phyloP scores from a whole-genome alignment of 1,140 invertebrate genomes.

The Andricus grossulariae region DNA sequence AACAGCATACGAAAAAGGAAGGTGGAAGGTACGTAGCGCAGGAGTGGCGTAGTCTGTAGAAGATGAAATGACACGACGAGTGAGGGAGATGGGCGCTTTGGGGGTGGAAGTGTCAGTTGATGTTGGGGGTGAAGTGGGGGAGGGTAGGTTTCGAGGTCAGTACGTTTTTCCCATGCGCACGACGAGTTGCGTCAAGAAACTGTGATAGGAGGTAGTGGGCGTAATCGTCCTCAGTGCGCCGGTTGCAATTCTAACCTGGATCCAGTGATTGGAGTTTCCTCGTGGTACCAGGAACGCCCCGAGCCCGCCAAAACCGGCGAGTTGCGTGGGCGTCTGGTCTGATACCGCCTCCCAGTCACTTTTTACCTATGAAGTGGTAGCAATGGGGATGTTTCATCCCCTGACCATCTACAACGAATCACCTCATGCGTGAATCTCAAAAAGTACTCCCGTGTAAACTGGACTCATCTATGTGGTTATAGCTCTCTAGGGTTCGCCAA shows the following conservation, averaged over 20 bases:
- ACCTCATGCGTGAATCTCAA: constrained; percentile 20
- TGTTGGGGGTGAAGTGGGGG: constrained; percentile 45
- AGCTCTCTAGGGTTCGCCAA: not conserved
- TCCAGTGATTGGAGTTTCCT: constrained; percentile 71
- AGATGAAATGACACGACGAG: constrained; percentile 36
- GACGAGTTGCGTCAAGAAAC: constrained; percentile 65
- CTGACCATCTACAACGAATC: constrained; percentile 17
- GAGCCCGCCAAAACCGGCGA: constrained; percentile 69
- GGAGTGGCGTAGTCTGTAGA: constrained; percentile 2
- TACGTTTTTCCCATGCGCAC: constrained; percentile 74
- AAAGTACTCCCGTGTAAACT: not conserved
- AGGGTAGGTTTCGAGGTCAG: constrained; percentile 72
- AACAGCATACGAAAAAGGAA: constrained; percentile 18
- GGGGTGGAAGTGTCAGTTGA: constrained; percentile 36
- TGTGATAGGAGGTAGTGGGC: constrained; percentile 65
- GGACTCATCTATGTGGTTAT: not conserved
- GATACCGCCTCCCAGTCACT: constrained; percentile 67
- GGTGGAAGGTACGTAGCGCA: not conserved
- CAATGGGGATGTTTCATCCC: constrained; percentile 34
- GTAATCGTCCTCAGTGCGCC: constrained; percentile 72
- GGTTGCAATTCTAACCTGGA: constrained; percentile 69
- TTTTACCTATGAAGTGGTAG: constrained; percentile 49
- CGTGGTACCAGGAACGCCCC: constrained; percentile 71
- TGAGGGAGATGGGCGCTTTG: constrained; percentile 36
- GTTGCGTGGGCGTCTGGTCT: constrained; percentile 71